Conservation (phyloP, 92 coral and sea anemone species). For the Bergia sp. region DNA sequence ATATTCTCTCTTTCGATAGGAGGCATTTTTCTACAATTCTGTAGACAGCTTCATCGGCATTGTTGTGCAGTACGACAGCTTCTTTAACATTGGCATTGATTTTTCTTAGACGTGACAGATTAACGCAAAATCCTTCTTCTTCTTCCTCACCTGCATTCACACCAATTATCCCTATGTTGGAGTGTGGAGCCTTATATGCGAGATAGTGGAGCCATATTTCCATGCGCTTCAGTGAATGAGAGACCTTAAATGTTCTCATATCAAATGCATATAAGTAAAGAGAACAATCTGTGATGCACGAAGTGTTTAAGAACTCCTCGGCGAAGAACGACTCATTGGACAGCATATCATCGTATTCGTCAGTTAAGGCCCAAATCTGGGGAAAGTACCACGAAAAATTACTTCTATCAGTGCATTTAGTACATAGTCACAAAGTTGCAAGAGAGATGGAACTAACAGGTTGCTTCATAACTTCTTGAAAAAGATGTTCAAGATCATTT, state of each 20-base stretch:
- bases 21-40: not conserved
- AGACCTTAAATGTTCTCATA: not conserved
- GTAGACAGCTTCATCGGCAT: not conserved
- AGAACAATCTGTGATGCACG: too few relatives aligned
- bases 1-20: not conserved
- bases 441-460: too few relatives aligned
- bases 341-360: not conserved
- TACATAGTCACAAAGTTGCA: not conserved
- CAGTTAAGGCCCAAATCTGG: not conserved
- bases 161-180: conserved; percentile 10
- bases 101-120: not conserved
- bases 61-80: not conserved
- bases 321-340: too few relatives aligned
- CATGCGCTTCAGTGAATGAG: not conserved
- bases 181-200: conserved; percentile 15
- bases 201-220: conserved; percentile 29
- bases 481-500: too few relatives aligned
- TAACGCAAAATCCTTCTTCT: not conserved
- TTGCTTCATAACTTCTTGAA: too few relatives aligned
- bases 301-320: too few relatives aligned
- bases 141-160: not conserved
- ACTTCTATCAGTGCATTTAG: not conserved
- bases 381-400: not conserved
- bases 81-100: conserved; percentile 17
- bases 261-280: not conserved